phyloP scores from a whole-genome alignment of 2,797 vertebrate species.

The Sebastes paucispinis region DNA sequence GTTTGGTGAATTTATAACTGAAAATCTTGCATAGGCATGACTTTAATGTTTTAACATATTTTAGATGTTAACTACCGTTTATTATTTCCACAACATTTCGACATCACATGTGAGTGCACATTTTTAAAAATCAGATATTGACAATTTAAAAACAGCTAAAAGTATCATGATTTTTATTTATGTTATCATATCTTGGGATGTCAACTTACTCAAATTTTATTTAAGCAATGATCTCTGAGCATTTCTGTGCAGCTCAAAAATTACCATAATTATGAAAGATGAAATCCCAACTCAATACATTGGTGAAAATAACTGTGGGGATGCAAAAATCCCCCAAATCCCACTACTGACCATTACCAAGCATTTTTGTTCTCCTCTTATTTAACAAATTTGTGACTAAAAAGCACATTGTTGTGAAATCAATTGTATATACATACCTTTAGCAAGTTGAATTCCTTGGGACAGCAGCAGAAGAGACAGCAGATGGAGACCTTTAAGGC shows the following conservation, averaged over 20 bases:
- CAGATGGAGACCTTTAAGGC: constrained; percentile 52
- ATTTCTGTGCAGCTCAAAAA: neutral
- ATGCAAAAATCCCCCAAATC: neutral
- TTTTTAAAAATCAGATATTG: neutral
- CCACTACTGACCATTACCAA: neutral
- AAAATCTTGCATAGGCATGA: neutral
- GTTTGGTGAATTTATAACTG: neutral
- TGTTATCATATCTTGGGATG: neutral
- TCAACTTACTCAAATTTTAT: neutral
- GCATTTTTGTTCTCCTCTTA: neutral
- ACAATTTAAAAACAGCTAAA: neutral
- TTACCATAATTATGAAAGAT: neutral
- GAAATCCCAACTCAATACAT: neutral
- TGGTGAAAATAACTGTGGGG: neutral
- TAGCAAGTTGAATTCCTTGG: constrained; percentile 49
- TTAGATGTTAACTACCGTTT: neutral
- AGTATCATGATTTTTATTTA: neutral
- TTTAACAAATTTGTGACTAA: neutral
- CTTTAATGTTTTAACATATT: too few relatives aligned
- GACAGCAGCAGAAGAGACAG: constrained; percentile 60
- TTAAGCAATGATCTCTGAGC: too few relatives aligned
- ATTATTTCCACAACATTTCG: neutral
- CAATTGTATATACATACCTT: constrained; percentile 60
- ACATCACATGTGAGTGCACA: neutral
- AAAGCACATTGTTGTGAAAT: neutral